Evolutionary conservation across 2,888 invertebrate genomes (phyloP), one percentile per base, ranked within the genome.

Genomic region (Tachina fera): DNA sequence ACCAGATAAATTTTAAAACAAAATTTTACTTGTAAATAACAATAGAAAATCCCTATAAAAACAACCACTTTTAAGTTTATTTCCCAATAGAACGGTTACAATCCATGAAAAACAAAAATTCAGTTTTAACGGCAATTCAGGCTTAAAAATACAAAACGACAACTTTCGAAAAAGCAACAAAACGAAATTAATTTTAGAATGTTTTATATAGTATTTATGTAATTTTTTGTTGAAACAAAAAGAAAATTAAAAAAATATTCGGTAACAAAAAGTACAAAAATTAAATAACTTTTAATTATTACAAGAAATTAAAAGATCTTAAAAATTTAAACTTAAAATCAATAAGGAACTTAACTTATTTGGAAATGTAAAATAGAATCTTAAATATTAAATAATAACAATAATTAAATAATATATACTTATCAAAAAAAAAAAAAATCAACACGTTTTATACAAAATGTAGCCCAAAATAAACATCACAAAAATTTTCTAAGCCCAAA

Each of bases 11-110:
- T 83, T 86, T 80, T 91, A 91, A 78, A 84, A 79, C 87, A 72
- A 88, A 87, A 88, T 87, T 89, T 87, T 82, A 60, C 83, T 87
- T 60, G 78, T 84, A 83, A 86, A 75, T 80, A 88, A 87, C 89
- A 90, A 91, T 89, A 91, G 89, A 89, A 88, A 84, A 56, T 5
- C 49, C 68, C 86, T 75, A 79, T 83, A 84, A 88, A 89, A 89
- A 85, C 86, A 91, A 89, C 91, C 92, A 92, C 86, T 88, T 88
- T 90, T 91, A 83, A 91, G 89, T 91, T 91, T 87, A 81, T 87
- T 87, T 87, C 88, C 88, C 89, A 91, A 91, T 91, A 91, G 91
- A 91, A 91, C 89, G 89, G 90, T 90, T 89, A 88, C 60, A 31
- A 76, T 65, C 22, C 16, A 78, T 3, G 83, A 45, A 53, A 80